Conservation (phyloP, 2,113 vertebrate species). For the Ariopsis seemanni region DNA sequence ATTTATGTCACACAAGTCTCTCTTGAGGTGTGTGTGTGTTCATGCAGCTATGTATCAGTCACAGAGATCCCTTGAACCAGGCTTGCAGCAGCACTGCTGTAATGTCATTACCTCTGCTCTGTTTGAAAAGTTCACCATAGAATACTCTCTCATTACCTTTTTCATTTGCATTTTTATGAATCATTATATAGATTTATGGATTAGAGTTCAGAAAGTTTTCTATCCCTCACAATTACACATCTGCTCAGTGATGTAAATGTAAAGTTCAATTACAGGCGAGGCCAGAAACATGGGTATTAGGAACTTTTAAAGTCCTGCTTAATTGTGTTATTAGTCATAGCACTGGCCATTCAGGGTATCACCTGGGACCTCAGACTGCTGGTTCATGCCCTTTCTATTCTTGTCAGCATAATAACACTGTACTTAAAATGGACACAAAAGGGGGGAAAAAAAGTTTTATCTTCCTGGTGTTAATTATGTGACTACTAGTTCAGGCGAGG, state of each 20-base stretch:
- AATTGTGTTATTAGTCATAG: conserved; percentile 48
- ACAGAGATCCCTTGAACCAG: conserved; percentile 14
- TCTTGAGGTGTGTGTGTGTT: background rate
- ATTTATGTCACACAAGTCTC: background rate
- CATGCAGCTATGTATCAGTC: background rate
- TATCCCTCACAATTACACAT: conserved; percentile 47
- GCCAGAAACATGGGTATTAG: conserved; percentile 42
- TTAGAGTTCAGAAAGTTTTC: conserved; percentile 35
- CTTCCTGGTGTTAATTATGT: conserved; percentile 37
- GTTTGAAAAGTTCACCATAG: conserved; percentile 34
- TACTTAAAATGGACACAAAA: conserved; percentile 35
- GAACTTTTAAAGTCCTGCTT: conserved; percentile 41
- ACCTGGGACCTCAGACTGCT: conserved; percentile 11
- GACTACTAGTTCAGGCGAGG: conserved; percentile 31
- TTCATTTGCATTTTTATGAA: conserved; percentile 57
- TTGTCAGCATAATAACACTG: conserved; percentile 40
- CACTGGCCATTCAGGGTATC: conserved; percentile 18
- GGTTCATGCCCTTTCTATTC: conserved; percentile 35
- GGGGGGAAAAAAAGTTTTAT: conserved; percentile 35
- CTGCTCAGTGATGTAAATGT: conserved; percentile 51
- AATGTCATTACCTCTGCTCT: conserved; percentile 38
- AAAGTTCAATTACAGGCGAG: conserved; percentile 34
- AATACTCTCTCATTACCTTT: conserved; percentile 49
- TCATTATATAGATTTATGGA: conserved; percentile 51
- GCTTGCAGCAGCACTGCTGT: conserved; percentile 19